Evolutionary conservation across 1,140 invertebrate species (phyloP).

Genomic region (Panonychus citri): DNA sequence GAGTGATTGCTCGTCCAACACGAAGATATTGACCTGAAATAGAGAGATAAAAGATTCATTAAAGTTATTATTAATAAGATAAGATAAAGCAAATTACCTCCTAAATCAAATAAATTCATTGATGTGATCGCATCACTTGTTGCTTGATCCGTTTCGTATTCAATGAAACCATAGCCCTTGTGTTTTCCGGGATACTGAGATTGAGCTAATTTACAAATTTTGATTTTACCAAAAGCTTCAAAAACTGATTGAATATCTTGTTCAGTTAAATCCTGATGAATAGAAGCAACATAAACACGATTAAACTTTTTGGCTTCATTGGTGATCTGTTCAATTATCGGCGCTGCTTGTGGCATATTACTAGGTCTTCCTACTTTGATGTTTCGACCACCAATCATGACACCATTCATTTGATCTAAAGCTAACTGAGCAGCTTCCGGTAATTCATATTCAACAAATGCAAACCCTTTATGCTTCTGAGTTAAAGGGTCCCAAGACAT

Average conservation of each 20-base stretch:
- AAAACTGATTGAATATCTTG: slow-evolving; percentile 97
- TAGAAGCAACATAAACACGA: slow-evolving; percentile 88
- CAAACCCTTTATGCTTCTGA: slow-evolving; percentile 98
- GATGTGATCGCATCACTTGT: slow-evolving; percentile 87
- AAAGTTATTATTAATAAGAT: no score
- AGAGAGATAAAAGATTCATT: no score
- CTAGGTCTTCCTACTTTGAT: slow-evolving; percentile 85
- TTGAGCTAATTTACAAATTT: slow-evolving; percentile 68
- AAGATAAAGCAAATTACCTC: no score
- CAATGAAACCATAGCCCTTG: slow-evolving; percentile 94
- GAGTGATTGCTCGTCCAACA: slow-evolving; percentile 42
- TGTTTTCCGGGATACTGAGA: slow-evolving; percentile 48
- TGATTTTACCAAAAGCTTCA: slow-evolving; percentile 93
- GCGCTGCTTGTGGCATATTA: slow-evolving; percentile 97
- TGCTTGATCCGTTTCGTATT: slow-evolving; percentile 78
- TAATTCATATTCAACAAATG: slow-evolving; percentile 98
- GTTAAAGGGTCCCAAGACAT: slow-evolving; percentile 99
- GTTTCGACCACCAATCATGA: slow-evolving; percentile 87
- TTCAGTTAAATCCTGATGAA: slow-evolving; percentile 88
- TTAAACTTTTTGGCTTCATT: slow-evolving; percentile 94
- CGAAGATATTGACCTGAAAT: slow-evolving; percentile 78
- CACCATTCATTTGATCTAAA: slow-evolving; percentile 97
- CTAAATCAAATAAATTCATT: slow-evolving; percentile 98
- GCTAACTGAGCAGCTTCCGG: slow-evolving; percentile 95
- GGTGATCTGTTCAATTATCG: slow-evolving; percentile 95